A percentile compares a stretch with the other conserved stretches of the same genome.
Evolutionary conservation across 2,888 invertebrate species (phyloP).

Genomic region (Dicycla oo): DNA sequence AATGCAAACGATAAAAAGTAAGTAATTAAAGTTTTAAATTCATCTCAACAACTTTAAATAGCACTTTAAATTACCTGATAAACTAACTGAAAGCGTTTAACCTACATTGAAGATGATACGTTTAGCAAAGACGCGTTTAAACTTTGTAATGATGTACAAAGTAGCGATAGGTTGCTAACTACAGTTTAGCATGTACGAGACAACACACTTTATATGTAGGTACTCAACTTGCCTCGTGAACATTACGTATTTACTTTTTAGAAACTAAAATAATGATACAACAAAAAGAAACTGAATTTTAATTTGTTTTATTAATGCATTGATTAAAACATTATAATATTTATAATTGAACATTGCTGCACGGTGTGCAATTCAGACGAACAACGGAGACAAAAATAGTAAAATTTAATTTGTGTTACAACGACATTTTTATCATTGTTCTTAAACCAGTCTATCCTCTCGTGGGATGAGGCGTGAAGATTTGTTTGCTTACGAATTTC

Average conservation of each 20-base stretch:
- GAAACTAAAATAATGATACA: background rate
- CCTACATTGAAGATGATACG: slow-evolving; percentile 56
- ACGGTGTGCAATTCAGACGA: slow-evolving; percentile 10
- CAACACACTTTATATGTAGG: slow-evolving; percentile 48
- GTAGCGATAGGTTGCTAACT: slow-evolving; percentile 62
- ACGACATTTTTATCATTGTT: slow-evolving; percentile 45
- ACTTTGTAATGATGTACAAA: slow-evolving; percentile 67
- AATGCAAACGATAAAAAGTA: background rate
- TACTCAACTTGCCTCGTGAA: slow-evolving; percentile 20
- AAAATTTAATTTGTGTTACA: slow-evolving; percentile 34
- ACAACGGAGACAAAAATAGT: slow-evolving; percentile 15
- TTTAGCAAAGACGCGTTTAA: slow-evolving; percentile 58
- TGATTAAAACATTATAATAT: slow-evolving; percentile 36
- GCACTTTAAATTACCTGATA: slow-evolving; percentile 47
- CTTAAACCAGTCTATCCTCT: slow-evolving; percentile 39
- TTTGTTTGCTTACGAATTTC: slow-evolving; percentile 68
- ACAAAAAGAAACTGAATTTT: slow-evolving; percentile 3
- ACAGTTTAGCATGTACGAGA: slow-evolving; percentile 54
- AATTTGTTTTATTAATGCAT: slow-evolving; percentile 10
- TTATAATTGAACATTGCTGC: slow-evolving; percentile 9
- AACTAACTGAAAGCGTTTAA: slow-evolving; percentile 53
- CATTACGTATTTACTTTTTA: slow-evolving; percentile 23
- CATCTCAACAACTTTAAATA: slow-evolving; percentile 31
- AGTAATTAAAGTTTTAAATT: slow-evolving; percentile 22
- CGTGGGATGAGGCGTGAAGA: slow-evolving; percentile 51